Percentiles rank a stretch among this genome's conserved stretches.
These are phyloP conservation scores for Scophthalmus maximus DNA, from an alignment of 2,113 vertebrate genomes.

Conservation along the genomic window DNA sequence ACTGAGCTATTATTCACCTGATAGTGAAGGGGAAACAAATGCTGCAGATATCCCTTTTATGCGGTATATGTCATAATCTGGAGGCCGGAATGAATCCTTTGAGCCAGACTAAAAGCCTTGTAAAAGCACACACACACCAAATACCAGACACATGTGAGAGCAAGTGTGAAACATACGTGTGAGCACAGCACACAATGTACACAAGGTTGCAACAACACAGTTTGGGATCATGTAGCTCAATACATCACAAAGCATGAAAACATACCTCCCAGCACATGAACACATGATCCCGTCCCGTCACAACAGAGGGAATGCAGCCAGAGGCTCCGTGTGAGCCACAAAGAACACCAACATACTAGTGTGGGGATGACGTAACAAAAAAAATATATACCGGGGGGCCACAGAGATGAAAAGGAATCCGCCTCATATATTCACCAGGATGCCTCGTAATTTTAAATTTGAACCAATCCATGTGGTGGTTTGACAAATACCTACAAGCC, in stretches of 20 bases:
- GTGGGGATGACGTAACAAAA: slow-evolving; percentile 13
- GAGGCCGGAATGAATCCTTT: neutral
- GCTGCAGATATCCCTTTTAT: slow-evolving; percentile 20
- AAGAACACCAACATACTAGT: neutral
- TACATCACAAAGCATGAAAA: slow-evolving; percentile 29
- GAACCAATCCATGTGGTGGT: neutral
- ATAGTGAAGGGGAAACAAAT: slow-evolving; percentile 4
- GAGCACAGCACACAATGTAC: neutral
- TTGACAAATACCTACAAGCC: neutral
- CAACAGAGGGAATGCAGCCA: slow-evolving; percentile 26
- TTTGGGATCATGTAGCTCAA: slow-evolving; percentile 20
- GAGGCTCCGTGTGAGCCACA: slow-evolving; percentile 9
- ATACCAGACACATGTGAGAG: slow-evolving; percentile 3
- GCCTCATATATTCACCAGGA: slow-evolving; percentile 23
- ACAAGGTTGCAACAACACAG: slow-evolving; percentile 12
- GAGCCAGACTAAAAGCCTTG: neutral
- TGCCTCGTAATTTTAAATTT: slow-evolving; percentile 16
- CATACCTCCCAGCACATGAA: slow-evolving; percentile 20
- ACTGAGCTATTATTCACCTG: neutral
- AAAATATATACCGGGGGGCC: neutral
- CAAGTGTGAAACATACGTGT: slow-evolving; percentile 11
- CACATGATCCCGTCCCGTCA: slow-evolving; percentile 23
- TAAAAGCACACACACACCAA: slow-evolving; percentile 1
- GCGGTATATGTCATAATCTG: neutral
- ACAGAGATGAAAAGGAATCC: slow-evolving; percentile 12